phyloP scores from a whole-genome alignment of 2,113 vertebrate genomes.

The Lamprologus callipterus region DNA sequence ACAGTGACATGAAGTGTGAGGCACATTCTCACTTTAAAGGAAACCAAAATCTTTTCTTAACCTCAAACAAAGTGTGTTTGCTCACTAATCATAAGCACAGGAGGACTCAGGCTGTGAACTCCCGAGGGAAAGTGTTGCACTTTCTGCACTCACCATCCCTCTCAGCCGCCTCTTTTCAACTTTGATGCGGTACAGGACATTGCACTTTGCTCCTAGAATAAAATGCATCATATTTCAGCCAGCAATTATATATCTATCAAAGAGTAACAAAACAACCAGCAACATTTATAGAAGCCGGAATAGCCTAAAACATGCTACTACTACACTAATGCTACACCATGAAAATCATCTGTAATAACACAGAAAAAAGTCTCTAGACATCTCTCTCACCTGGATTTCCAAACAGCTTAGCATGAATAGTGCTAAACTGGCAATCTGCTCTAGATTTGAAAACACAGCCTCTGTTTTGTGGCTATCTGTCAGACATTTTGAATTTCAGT shows the following conservation, averaged over 20 bases:
- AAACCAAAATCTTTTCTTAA: background rate
- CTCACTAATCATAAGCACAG: background rate
- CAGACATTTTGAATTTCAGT: constrained; percentile 13
- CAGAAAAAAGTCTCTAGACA: background rate
- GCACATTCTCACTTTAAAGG: background rate
- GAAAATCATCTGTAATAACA: background rate
- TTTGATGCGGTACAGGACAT: background rate
- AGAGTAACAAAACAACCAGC: background rate
- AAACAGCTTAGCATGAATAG: background rate
- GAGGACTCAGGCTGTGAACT: background rate
- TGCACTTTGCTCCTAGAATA: background rate
- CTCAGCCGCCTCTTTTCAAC: background rate
- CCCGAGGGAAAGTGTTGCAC: background rate
- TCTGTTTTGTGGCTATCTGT: background rate
- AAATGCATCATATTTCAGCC: background rate
- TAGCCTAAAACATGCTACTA: background rate
- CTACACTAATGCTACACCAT: background rate
- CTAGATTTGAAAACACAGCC: background rate
- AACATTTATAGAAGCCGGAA: background rate
- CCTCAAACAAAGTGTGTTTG: background rate
- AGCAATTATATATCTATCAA: background rate
- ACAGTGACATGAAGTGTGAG: background rate
- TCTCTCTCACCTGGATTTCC: background rate
- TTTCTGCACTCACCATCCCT: background rate
- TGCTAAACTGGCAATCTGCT: background rate